These are phyloP conservation scores for Resseliella maxima DNA, from an alignment of 2,888 invertebrate species.

Conservation along the genomic window DNA sequence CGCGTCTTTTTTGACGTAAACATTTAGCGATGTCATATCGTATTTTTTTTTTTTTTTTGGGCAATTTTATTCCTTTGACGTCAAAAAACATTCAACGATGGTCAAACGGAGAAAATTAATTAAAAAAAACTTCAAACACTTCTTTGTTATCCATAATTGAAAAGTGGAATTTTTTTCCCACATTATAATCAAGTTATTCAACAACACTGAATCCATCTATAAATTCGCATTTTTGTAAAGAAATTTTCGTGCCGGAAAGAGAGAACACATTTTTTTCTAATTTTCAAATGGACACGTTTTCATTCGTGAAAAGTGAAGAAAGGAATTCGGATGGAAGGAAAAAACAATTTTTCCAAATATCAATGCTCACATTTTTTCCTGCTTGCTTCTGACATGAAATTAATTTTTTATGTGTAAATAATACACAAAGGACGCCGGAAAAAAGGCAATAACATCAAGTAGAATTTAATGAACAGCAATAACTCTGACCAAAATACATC, in stretches of 20 bases:
- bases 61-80: not conserved
- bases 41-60: not conserved
- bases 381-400: too few species aligned
- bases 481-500: not conserved
- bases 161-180: not conserved
- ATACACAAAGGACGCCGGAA: too few species aligned
- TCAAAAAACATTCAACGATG: not conserved
- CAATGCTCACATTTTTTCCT: too few species aligned
- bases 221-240: not conserved
- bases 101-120: not conserved
- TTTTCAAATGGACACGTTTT: too few species aligned
- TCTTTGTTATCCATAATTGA: not conserved
- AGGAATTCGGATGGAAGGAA: too few species aligned
- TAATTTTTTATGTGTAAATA: too few species aligned
- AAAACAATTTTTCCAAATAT: too few species aligned
- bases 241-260: too few species aligned
- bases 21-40: not conserved
- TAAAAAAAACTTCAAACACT: slow-evolving; percentile 19
- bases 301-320: too few species aligned
- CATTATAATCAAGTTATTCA: not conserved
- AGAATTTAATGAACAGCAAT: not conserved
- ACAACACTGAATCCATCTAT: not conserved
- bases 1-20: not conserved
- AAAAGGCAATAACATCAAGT: too few species aligned
- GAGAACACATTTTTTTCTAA: too few species aligned